phyloP scores from a whole-genome alignment of 2,888 invertebrate genomes.

The Thera britannica region DNA sequence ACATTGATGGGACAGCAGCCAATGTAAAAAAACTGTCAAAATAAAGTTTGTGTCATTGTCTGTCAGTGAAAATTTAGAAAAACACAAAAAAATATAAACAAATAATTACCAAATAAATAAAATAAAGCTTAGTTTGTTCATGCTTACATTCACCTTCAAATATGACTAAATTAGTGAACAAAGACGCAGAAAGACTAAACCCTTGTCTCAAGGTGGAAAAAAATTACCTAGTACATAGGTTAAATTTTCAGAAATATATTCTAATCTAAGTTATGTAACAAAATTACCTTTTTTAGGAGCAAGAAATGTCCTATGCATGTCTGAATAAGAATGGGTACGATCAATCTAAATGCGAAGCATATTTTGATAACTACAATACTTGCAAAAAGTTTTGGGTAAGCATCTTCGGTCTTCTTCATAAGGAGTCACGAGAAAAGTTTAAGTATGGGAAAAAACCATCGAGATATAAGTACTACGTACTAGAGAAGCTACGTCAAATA shows the following conservation, averaged over 20 bases:
- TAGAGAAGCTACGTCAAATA: no score
- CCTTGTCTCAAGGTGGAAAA: constrained; percentile 70
- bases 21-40: no score
- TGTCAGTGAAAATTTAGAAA: no score
- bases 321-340: constrained; percentile 88
- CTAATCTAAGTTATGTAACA: constrained; percentile 41
- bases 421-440: no score
- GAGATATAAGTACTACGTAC: no score
- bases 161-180: constrained; percentile 64
- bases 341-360: constrained; percentile 86
- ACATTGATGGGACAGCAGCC: no score
- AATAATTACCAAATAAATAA: no score
- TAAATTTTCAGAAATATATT: neutral
- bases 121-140: no score
- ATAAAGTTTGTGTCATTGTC: no score
- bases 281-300: constrained; percentile 85
- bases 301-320: constrained; percentile 89
- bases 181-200: constrained; percentile 67
- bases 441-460: no score
- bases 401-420: neutral
- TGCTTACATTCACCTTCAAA: neutral
- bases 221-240: neutral
- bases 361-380: constrained; percentile 91
- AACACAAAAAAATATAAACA: no score
- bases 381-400: constrained; percentile 94